phyloP scores from a whole-genome alignment of 2,797 vertebrate genomes.

The Buphagus erythrorhynchus region DNA sequence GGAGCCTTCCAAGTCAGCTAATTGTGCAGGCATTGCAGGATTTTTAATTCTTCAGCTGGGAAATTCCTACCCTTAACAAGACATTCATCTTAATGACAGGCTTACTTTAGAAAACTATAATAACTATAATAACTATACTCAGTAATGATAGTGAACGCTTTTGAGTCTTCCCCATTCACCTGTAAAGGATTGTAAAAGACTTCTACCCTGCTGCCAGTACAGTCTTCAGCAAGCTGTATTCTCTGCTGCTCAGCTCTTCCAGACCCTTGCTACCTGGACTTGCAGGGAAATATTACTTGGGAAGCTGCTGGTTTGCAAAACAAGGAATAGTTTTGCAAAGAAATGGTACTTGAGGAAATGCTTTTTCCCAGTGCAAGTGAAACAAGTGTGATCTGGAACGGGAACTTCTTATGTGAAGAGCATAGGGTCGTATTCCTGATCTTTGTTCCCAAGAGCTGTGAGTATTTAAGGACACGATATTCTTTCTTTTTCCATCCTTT shows the following conservation, averaged over 20 bases:
- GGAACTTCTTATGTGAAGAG: neutral
- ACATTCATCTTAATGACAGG: constrained; percentile 53
- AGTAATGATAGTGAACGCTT: neutral
- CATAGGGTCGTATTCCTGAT: neutral
- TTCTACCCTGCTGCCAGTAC: neutral
- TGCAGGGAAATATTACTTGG: neutral
- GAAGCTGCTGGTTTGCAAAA: neutral
- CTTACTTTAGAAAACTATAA: constrained; percentile 51
- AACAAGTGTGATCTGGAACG: neutral
- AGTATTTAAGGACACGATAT: neutral
- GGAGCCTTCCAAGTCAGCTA: neutral
- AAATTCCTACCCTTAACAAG: constrained; percentile 52
- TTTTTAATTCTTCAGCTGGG: constrained; percentile 56
- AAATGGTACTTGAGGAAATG: neutral
- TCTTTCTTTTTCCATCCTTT: neutral
- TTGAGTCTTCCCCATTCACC: constrained; percentile 50
- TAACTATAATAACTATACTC: constrained; percentile 51
- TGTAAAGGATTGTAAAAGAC: constrained; percentile 42
- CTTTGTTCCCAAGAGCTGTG: neutral
- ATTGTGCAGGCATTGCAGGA: neutral
- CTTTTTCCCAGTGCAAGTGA: neutral
- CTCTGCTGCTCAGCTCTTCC: neutral
- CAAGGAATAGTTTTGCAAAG: neutral
- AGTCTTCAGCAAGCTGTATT: neutral
- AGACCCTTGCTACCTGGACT: neutral